Conservation (phyloP, 2,113 vertebrate species). For the Pachyramphus minor region DNA sequence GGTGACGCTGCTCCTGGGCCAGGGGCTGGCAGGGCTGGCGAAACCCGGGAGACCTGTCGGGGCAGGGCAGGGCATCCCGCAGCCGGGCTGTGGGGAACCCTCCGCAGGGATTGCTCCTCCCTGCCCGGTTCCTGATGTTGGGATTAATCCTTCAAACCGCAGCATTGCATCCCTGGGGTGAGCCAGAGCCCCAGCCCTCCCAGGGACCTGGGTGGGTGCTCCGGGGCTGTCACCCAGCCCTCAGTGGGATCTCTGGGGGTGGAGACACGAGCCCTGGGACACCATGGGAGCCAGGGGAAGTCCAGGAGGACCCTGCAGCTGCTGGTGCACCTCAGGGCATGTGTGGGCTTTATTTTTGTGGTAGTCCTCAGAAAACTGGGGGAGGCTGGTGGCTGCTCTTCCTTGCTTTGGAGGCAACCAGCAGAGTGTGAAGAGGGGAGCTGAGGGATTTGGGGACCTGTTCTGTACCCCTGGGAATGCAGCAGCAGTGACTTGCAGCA, state of each 20-base stretch:
- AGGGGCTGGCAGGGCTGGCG: background rate
- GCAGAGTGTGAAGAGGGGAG: background rate
- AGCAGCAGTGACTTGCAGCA: background rate
- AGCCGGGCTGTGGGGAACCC: background rate
- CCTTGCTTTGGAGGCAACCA: background rate
- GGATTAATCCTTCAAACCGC: background rate
- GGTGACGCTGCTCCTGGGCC: slow-evolving; percentile 15
- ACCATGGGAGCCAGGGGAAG: background rate
- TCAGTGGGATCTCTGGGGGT: background rate
- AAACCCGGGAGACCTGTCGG: slow-evolving; percentile 35
- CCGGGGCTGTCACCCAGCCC: background rate
- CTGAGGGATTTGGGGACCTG: background rate
- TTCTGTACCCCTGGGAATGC: background rate
- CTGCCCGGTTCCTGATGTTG: background rate
- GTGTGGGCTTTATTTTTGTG: background rate
- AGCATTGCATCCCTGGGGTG: background rate
- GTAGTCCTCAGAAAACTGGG: background rate
- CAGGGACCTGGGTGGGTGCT: background rate
- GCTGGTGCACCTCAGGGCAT: background rate
- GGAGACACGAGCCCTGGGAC: background rate
- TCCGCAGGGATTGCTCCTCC: background rate
- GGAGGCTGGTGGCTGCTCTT: background rate
- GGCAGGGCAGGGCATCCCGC: slow-evolving; percentile 23
- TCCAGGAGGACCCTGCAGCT: background rate
- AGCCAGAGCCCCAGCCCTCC: background rate